These are phyloP conservation scores for Bombus waltoni DNA, from an alignment of 1,140 invertebrate species.

Conservation along the genomic window DNA sequence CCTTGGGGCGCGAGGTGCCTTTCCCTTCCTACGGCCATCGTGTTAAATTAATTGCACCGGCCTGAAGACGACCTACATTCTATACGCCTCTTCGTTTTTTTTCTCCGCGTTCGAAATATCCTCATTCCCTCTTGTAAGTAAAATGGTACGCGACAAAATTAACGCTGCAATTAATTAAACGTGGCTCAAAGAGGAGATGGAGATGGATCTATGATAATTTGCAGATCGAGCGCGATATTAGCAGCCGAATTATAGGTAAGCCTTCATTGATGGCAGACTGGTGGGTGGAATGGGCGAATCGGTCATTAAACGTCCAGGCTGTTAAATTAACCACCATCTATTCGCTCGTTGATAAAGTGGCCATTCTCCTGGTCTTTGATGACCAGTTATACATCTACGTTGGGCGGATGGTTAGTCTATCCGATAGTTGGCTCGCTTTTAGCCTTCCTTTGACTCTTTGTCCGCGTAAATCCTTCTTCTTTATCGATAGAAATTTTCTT, in stretches of 20 bases:
- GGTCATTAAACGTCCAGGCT: constrained; percentile 77
- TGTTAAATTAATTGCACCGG: constrained; percentile 61
- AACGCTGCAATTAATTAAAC: not conserved
- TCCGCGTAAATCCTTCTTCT: too few species aligned
- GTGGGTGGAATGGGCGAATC: constrained; percentile 72
- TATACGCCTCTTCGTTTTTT: not conserved
- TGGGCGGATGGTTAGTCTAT: too few species aligned
- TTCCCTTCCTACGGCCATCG: constrained; percentile 44
- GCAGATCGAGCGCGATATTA: constrained; percentile 40
- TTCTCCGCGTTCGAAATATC: not conserved
- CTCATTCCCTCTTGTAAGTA: not conserved
- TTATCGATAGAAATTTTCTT: too few species aligned
- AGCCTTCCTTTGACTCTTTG: too few species aligned
- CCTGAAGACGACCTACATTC: constrained; percentile 35
- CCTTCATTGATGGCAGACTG: constrained; percentile 16
- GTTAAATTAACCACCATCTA: constrained; percentile 76
- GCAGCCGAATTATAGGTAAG: constrained; percentile 28
- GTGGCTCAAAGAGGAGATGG: constrained; percentile 11
- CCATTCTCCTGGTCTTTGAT: constrained; percentile 36
- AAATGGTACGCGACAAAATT: not conserved
- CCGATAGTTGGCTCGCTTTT: too few species aligned
- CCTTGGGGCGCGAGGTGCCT: constrained; percentile 51
- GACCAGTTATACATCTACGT: too few species aligned
- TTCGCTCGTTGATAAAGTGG: constrained; percentile 75
- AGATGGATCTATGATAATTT: constrained; percentile 32